Base-by-base conservation (phyloP, 2,888 invertebrate species). In the Stomorhina lunata region DNA sequence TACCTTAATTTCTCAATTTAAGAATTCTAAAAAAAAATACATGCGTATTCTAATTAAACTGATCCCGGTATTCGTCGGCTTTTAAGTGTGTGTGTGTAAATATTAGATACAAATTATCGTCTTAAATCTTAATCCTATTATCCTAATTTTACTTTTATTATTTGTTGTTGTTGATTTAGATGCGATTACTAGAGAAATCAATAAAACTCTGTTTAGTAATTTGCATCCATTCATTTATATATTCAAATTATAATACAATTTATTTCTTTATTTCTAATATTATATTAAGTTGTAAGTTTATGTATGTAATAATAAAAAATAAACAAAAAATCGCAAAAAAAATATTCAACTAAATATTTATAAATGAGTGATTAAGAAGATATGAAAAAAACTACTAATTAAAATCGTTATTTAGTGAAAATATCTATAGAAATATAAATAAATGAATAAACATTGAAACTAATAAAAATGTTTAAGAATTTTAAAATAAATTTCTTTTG, bases 101-200 rank as follows among this genome's bases (percentile, higher is more conserved):
- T 63, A 69, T 29, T 55, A 48, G 66, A 48, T 40, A 76, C 65
- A 32, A 65, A 59, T 7, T 55, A 43, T 53, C 17, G 20, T 69
- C 22, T 0, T 29, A 63, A 65, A 32, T 72, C n/a, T 15, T 22
- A 53, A 53, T 63, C 4, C 25, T 72, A 65, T 55, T 43, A 32
- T 27, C 53, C 7, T 43, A 65, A 22, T 50, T 48, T 61, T 20
- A 25, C 25, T 34, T 29, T 59, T 59, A 37, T 9, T 17, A n/a
- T 40, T 75, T 71, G 66, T 82, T 79, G 65, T 75, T 82, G 75
- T 75, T 82, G 45, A 75, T 65, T 50, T 65, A 59, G 10, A 66
- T 25, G 50, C 50, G 43, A 66, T 43, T 50, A 50, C 25, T 57
- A 71, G 55, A 68, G 25, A 40, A 22, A 40, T 40, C 27, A 2